phyloP scores from a whole-genome alignment of 2,888 invertebrate species.

The Drosophila picticornis region DNA sequence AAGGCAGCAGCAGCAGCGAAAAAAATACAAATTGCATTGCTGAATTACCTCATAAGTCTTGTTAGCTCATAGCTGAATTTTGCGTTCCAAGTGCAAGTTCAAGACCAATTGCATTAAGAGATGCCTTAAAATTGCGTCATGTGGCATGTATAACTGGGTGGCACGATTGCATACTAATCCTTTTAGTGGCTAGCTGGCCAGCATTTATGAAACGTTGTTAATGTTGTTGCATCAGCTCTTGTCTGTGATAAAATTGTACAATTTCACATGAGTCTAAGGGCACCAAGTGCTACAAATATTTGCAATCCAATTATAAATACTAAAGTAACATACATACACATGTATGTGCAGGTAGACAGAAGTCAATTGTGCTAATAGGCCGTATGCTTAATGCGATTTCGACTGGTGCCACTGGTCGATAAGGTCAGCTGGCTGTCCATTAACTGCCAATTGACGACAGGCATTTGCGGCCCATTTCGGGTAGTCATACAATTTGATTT shows the following conservation, averaged over 20 bases:
- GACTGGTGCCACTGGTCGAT: slow-evolving; percentile 38
- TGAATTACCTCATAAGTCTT: slow-evolving; percentile 12
- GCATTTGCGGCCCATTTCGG: slow-evolving; percentile 65
- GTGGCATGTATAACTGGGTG: slow-evolving; percentile 20
- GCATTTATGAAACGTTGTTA: slow-evolving; percentile 27
- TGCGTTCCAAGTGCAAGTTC: slow-evolving; percentile 72
- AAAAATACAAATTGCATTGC: not conserved
- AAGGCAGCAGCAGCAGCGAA: slow-evolving; percentile 1
- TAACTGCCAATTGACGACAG: slow-evolving; percentile 79
- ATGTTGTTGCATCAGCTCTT: slow-evolving; percentile 56
- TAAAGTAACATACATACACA: not conserved
- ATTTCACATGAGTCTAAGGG: not conserved
- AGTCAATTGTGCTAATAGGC: slow-evolving; percentile 28
- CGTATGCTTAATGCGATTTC: slow-evolving; percentile 60
- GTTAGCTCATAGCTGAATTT: slow-evolving; percentile 17
- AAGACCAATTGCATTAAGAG: slow-evolving; percentile 49
- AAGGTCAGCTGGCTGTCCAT: slow-evolving; percentile 74
- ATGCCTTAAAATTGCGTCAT: slow-evolving; percentile 19
- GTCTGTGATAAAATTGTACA: slow-evolving; percentile 54
- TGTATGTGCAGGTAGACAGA: slow-evolving; percentile 8
- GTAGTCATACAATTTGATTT: slow-evolving; percentile 71
- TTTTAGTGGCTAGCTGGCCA: slow-evolving; percentile 40
- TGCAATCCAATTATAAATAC: slow-evolving; percentile 68
- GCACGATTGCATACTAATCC: slow-evolving; percentile 51
- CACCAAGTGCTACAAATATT: slow-evolving; percentile 43